A percentile compares a stretch with the other conserved stretches of the same genome.
Evolutionary conservation across 2,113 vertebrate species (phyloP).

Genomic region (Malurus alboscapulatus): DNA sequence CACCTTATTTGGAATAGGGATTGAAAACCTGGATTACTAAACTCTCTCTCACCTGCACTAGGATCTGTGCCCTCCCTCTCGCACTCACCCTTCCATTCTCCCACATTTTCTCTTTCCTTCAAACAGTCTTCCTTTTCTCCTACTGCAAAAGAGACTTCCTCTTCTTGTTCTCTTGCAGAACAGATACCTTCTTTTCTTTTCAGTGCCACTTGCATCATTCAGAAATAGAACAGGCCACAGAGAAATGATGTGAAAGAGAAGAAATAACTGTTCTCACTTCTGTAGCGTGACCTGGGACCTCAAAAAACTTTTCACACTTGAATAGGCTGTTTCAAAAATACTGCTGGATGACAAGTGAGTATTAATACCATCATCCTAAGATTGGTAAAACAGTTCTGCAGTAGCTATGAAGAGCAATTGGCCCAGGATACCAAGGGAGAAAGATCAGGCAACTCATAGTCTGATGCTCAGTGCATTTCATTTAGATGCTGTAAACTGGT

Average conservation of each 20-base stretch:
- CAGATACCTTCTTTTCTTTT: background rate
- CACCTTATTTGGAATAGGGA: fast-evolving
- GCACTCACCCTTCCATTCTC: background rate
- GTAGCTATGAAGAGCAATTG: background rate
- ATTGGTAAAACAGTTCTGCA: background rate
- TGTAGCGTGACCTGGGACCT: slow-evolving; percentile 8
- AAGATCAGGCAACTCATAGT: background rate
- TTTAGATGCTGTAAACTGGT: background rate
- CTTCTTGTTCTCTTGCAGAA: background rate
- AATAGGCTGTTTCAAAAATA: background rate
- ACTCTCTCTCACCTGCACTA: background rate
- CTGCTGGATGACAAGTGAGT: background rate
- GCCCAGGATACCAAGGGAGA: background rate
- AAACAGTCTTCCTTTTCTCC: background rate
- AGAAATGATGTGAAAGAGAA: background rate
- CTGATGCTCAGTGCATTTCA: background rate
- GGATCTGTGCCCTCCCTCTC: background rate
- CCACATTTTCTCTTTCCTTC: background rate
- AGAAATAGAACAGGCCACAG: background rate
- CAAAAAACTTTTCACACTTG: slow-evolving; percentile 13
- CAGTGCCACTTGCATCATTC: background rate
- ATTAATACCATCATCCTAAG: background rate
- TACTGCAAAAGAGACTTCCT: background rate
- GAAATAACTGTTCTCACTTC: slow-evolving; percentile 31
- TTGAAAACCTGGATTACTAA: background rate